A percentile compares a stretch with the other conserved stretches of the same genome.
Evolutionary conservation across 2,888 invertebrate species (phyloP).

Genomic region (Mesoligia furuncula): DNA sequence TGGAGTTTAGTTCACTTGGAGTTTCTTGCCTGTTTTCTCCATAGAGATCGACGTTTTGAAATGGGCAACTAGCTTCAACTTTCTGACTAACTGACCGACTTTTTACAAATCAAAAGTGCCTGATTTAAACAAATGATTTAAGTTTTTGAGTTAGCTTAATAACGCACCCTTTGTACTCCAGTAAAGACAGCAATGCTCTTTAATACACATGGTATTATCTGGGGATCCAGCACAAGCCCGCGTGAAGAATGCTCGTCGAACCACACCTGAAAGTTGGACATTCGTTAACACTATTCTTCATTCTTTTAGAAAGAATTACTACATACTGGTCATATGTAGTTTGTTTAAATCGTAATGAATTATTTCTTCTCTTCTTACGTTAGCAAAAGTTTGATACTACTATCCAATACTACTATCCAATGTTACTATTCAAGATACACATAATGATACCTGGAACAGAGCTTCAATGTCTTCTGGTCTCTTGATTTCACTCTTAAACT

Average conservation of each 20-base stretch:
- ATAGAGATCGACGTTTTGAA: neutral
- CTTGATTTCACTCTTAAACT: constrained; percentile 86
- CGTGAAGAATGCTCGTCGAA: constrained; percentile 87
- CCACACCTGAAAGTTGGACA: constrained; percentile 79
- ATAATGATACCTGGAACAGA: constrained; percentile 86
- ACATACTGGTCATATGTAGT: too few species aligned
- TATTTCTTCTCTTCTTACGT: neutral
- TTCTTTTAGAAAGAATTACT: neutral
- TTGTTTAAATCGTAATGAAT: too few species aligned
- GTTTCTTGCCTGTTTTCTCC: neutral
- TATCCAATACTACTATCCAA: neutral
- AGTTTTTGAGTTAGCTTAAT: neutral
- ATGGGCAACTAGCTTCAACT: neutral
- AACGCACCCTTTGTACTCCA: constrained; percentile 76
- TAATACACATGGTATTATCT: constrained; percentile 85
- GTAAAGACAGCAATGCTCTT: constrained; percentile 79
- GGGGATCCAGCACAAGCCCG: constrained; percentile 83
- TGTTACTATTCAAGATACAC: neutral
- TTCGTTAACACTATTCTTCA: neutral
- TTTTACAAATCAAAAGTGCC: neutral
- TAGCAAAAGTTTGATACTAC: neutral
- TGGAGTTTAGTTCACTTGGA: neutral
- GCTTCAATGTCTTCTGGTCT: constrained; percentile 89
- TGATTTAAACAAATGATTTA: neutral
- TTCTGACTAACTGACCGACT: neutral